phyloP scores from a whole-genome alignment of 2,888 invertebrate species.

The Sinodicranocentrus sp. region DNA sequence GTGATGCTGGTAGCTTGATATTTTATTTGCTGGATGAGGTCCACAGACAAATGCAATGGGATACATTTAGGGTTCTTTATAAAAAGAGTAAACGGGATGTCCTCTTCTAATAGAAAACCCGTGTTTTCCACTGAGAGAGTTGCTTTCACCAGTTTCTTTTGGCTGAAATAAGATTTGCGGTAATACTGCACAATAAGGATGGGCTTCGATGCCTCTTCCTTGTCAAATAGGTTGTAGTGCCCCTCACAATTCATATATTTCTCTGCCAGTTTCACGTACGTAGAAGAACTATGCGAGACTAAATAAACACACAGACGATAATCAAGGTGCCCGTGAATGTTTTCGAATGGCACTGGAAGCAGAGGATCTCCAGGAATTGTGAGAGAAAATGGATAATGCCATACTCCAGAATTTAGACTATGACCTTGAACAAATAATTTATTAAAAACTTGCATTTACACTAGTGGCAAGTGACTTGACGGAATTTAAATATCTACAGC shows the following conservation, averaged over 20 bases:
- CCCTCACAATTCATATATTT: slow-evolving; percentile 59
- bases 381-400: slow-evolving; percentile 63
- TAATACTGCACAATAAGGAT: slow-evolving; percentile 60
- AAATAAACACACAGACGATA: slow-evolving; percentile 60
- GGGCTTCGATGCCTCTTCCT: slow-evolving; percentile 52
- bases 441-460: too few relatives aligned
- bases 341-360: slow-evolving; percentile 63
- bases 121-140: slow-evolving; percentile 31
- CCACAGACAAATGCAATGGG: slow-evolving; percentile 51
- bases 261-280: slow-evolving; percentile 62
- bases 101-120: slow-evolving; percentile 50
- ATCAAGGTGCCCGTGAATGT: slow-evolving; percentile 55
- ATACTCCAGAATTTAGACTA: slow-evolving; percentile 62
- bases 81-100: slow-evolving; percentile 53
- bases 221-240: slow-evolving; percentile 56
- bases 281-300: slow-evolving; percentile 53
- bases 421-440: slow-evolving; percentile 57
- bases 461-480: too few relatives aligned
- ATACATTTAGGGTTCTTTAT: slow-evolving; percentile 56
- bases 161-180: slow-evolving; percentile 62
- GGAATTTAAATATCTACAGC: too few relatives aligned
- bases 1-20: slow-evolving; percentile 52
- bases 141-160: slow-evolving; percentile 61
- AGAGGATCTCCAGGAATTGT: slow-evolving; percentile 59
- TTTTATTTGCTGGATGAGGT: slow-evolving; percentile 46